These are phyloP conservation scores for Pterostichus niger DNA, from an alignment of 2,888 invertebrate genomes.

Conservation along the genomic window DNA sequence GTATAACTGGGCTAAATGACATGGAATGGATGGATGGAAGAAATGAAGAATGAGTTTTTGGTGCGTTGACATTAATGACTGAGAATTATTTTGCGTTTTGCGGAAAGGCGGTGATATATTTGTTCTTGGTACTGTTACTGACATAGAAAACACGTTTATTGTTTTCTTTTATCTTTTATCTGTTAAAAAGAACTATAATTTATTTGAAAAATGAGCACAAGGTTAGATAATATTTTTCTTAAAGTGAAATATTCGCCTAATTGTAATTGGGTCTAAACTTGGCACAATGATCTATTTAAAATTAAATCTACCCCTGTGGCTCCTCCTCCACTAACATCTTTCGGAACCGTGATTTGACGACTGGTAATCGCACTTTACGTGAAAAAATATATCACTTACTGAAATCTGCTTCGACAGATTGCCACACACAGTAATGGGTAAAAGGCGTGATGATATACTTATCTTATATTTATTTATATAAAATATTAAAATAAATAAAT, in stretches of 20 bases:
- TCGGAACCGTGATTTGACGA: too few species aligned
- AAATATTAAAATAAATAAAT: too few species aligned
- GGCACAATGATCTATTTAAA: too few species aligned
- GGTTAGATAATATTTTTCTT: background rate
- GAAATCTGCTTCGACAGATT: too few species aligned
- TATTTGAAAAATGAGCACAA: background rate
- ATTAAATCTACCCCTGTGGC: too few species aligned
- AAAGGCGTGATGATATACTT: too few species aligned
- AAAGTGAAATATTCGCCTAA: background rate
- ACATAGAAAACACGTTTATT: conserved; percentile 26
- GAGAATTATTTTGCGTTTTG: conserved; percentile 38
- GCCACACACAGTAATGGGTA: too few species aligned
- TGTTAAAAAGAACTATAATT: background rate
- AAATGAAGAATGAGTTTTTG: conserved; percentile 36
- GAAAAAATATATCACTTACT: too few species aligned
- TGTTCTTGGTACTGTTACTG: conserved; percentile 35
- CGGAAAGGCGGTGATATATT: conserved; percentile 26
- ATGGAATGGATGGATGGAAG: background rate
- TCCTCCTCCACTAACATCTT: too few species aligned
- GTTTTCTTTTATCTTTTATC: background rate
- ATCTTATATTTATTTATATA: too few species aligned
- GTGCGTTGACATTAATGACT: conserved; percentile 46
- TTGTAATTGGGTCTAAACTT: too few species aligned
- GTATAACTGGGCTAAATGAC: background rate
- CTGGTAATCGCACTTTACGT: too few species aligned